Conservation (phyloP, 2,113 vertebrate species). For the Perca flavescens region DNA sequence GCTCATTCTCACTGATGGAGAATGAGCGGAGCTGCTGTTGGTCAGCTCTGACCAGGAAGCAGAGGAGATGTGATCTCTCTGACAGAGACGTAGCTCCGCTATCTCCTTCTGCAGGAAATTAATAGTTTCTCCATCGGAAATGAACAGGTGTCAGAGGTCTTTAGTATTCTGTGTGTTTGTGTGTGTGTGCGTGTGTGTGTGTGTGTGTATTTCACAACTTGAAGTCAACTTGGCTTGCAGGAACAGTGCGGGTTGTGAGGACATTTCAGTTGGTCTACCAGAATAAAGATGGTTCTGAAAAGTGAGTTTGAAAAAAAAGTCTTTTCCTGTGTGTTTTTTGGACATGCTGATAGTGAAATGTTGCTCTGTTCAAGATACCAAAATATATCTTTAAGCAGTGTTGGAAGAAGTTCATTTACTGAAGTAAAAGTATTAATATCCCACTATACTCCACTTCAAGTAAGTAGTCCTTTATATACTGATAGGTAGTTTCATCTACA, state of each 20-base stretch:
- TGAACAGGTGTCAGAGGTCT: slow-evolving; percentile 65
- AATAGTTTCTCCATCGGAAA: slow-evolving; percentile 68
- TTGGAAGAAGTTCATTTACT: too few species aligned
- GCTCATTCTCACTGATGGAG: neutral
- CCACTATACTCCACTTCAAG: too few species aligned
- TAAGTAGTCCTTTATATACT: too few species aligned
- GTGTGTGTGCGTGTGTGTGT: slow-evolving; percentile 19
- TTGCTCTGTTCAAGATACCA: neutral
- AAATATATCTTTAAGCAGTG: neutral
- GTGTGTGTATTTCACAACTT: neutral
- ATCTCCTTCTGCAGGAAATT: slow-evolving; percentile 48
- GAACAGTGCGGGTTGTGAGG: neutral
- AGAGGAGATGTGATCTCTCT: slow-evolving; percentile 21
- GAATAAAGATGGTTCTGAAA: neutral
- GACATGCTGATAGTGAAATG: neutral
- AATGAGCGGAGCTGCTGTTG: slow-evolving; percentile 2
- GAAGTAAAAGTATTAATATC: too few species aligned
- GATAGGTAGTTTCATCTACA: too few species aligned
- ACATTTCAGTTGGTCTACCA: neutral
- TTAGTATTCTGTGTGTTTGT: slow-evolving; percentile 20
- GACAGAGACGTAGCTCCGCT: slow-evolving; percentile 5
- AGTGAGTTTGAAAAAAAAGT: too few species aligned
- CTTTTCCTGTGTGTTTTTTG: neutral
- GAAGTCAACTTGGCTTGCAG: too few species aligned
- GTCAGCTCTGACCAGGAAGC: slow-evolving; percentile 16